A percentile compares a stretch with the other conserved stretches of the same genome.
Conservation (phyloP, 2,888 invertebrate genomes). For the Diogma glabrata region DNA sequence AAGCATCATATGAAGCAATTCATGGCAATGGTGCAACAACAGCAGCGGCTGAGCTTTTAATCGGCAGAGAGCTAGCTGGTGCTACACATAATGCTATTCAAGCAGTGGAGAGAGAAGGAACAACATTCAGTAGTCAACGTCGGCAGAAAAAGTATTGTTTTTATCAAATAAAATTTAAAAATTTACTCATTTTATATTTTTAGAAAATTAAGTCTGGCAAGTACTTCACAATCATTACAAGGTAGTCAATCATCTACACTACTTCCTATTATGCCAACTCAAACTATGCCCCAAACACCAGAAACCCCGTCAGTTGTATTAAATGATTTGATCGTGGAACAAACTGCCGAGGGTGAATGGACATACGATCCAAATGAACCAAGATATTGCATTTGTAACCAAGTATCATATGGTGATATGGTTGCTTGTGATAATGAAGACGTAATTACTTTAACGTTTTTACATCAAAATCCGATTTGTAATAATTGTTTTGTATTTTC, state of each 20-base stretch:
- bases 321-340: conserved; percentile 32
- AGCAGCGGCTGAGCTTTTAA: conserved; percentile 51
- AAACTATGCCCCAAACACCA: conserved; percentile 11
- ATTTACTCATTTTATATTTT: not conserved
- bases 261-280: conserved; percentile 10
- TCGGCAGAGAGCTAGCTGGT: conserved; percentile 57
- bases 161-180: not conserved
- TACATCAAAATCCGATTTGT: conserved; percentile 8
- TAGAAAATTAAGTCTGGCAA: conserved; percentile 4
- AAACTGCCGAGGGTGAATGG: conserved; percentile 64
- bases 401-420: conserved; percentile 97
- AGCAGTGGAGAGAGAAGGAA: conserved; percentile 48
- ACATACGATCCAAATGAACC: conserved; percentile 94
- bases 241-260: conserved; percentile 9
- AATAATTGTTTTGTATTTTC: conserved; percentile 27
- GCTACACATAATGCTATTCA: conserved; percentile 62
- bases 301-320: conserved; percentile 20
- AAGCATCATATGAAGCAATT: conserved; percentile 90
- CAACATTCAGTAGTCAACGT: conserved; percentile 43
- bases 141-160: conserved; percentile 47
- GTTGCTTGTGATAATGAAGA: conserved; percentile 98
- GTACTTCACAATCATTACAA: conserved; percentile 6
- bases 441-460: conserved; percentile 43
- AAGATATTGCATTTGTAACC: conserved; percentile 90
- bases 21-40: conserved; percentile 50